Base-by-base conservation (phyloP, 2,888 invertebrate genomes). In the Caenorhabditis macrosperma region DNA sequence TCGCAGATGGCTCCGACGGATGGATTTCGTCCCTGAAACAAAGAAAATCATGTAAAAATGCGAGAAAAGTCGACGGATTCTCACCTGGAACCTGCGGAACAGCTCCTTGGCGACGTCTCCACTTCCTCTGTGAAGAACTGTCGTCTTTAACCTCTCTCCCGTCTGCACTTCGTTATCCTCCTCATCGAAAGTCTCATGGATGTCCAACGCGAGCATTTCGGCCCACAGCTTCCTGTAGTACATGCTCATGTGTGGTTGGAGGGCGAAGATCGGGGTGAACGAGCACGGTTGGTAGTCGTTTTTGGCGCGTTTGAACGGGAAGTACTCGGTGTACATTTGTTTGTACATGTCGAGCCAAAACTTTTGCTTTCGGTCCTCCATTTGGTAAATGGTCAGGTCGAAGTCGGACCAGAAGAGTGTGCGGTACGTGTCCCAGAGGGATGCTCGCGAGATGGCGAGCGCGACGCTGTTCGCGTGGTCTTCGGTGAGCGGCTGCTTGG, bases 281-380 rank as follows among this genome's bases (percentile, higher is more conserved):
- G 95, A 95, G 86, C 95, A 95, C 0, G 95, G 94, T 90, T 95
- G 95, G 5, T 94, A 94, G 90, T 97, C 95, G 79, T 94, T 81
- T 55, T 82, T 82, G 15, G 95, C 93, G 60, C 94, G 92, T 0
- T 94, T 94, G 88, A 96, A 93, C 17, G 94, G 93, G 89, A 94
- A 93, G 91, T 95, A 96, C 76, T 94, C 93, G 0, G 94, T 94
- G 95, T 96, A 96, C 64, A 95, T 88, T 55, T 93, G 93, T 55
- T 93, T 93, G 50, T 95, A 94, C 26, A 96, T 91, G 75, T 94
- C 94, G 81, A 94, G 91, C 97, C 97, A 97, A 91, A 94, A 95
- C 1, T 94, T 94, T 78, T 93, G 93, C 44, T 84, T 89, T 72
- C 88, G 76, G 57, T 89, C 84, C 69, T 88, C 87, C 89, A 90